A percentile compares a stretch with the other conserved stretches of the same genome.
Conservation (phyloP, 2,113 vertebrate species). For the Paralichthys olivaceus region DNA sequence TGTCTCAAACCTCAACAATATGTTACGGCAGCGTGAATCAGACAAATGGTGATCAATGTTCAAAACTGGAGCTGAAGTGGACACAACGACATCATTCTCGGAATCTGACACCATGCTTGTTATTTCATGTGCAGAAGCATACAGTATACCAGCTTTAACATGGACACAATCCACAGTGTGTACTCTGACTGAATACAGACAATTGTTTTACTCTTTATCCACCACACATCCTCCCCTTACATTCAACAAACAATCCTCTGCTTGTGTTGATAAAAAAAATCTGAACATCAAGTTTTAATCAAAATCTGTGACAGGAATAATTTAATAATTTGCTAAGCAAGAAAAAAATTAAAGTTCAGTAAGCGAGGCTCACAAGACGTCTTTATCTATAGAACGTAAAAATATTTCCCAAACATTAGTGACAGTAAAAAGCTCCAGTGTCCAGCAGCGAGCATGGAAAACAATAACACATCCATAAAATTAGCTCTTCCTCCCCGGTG, state of each 20-base stretch:
- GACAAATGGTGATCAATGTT: not conserved
- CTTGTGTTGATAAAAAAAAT: conserved; percentile 38
- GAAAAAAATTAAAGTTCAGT: not conserved
- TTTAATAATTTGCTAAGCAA: not conserved
- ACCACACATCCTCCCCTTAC: not conserved
- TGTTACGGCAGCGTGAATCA: not conserved
- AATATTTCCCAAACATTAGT: conserved; percentile 13
- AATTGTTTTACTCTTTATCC: conserved; percentile 26
- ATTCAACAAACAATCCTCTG: conserved; percentile 26
- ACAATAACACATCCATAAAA: conserved; percentile 49
- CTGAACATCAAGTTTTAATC: conserved; percentile 33
- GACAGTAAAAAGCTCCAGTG: conserved; percentile 47
- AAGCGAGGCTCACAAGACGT: conserved; percentile 23
- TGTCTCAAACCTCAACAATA: not conserved
- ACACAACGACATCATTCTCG: not conserved
- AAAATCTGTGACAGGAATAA: conserved; percentile 21
- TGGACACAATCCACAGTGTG: not conserved
- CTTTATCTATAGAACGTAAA: conserved; percentile 37
- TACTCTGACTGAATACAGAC: not conserved
- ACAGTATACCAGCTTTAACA: not conserved
- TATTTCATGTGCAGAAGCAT: not conserved
- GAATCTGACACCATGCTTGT: not conserved
- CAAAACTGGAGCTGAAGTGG: not conserved
- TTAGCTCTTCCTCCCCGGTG: conserved; percentile 47
- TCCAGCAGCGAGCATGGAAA: conserved; percentile 29